phyloP scores from a whole-genome alignment of 2,797 vertebrate genomes.

The Rhinogobio ventralis region DNA sequence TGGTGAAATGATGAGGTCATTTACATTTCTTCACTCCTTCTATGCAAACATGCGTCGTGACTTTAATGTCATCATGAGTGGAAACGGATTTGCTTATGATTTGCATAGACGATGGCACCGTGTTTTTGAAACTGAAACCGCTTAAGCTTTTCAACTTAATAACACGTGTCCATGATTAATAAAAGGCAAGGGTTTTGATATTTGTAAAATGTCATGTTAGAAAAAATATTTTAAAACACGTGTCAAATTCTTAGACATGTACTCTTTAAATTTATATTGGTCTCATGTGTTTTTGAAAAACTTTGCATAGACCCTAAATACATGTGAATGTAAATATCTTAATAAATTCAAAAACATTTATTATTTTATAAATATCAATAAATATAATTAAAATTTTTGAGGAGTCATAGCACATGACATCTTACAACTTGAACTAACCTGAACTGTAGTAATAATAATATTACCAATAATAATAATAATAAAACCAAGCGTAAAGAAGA shows the following conservation, averaged over 20 bases:
- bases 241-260: neutral
- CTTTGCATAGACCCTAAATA: neutral
- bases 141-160: conserved; percentile 23
- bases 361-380: neutral
- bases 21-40: conserved; percentile 52
- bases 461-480: too few species aligned
- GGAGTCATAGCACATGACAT: neutral
- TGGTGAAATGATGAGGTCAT: conserved; percentile 55
- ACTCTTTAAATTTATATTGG: neutral
- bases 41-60: conserved; percentile 51
- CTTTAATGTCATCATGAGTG: conserved; percentile 45
- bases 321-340: neutral
- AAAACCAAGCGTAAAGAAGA: too few species aligned
- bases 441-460: neutral
- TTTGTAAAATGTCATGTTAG: too few species aligned
- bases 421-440: neutral
- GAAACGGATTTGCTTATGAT: conserved; percentile 49
- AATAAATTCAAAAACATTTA: neutral
- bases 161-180: neutral
- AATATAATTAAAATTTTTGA: neutral
- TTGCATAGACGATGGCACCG: conserved; percentile 44
- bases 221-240: neutral
- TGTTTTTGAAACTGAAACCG: conserved; percentile 44
- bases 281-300: neutral
- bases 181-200: neutral